Evolutionary conservation across 2,888 invertebrate species (phyloP).

Genomic region (Aspidiotus rigidus): DNA sequence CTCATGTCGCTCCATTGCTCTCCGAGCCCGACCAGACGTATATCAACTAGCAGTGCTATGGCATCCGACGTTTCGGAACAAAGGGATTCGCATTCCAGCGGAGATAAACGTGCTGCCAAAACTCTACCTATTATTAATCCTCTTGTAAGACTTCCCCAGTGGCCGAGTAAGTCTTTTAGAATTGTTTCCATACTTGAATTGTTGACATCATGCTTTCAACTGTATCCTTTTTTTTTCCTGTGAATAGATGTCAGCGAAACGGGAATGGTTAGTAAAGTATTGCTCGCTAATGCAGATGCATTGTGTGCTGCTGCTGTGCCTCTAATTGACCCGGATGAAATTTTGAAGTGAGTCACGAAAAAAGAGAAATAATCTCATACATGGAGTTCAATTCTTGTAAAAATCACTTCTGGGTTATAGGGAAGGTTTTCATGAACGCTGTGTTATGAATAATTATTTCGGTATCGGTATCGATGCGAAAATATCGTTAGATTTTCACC

Average conservation of each 20-base stretch:
- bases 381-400: constrained; percentile 17
- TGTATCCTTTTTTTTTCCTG: constrained; percentile 9
- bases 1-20: constrained; percentile 53
- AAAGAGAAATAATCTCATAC: constrained; percentile 22
- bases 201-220: too few species aligned
- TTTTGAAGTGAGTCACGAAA: constrained; percentile 50
- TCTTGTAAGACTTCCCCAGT: constrained; percentile 71
- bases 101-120: constrained; percentile 45
- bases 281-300: constrained; percentile 91
- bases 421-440: constrained; percentile 84
- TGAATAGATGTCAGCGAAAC: constrained; percentile 53
- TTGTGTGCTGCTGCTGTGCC: constrained; percentile 94
- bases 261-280: constrained; percentile 88
- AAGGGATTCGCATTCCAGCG: constrained; percentile 50
- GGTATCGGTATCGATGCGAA: constrained; percentile 98
- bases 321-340: constrained; percentile 84
- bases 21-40: constrained; percentile 75
- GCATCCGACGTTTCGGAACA: constrained; percentile 47
- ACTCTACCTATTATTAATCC: constrained; percentile 84
- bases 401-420: constrained; percentile 41
- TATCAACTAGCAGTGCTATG: constrained; percentile 82
- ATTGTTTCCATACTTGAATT: too few species aligned
- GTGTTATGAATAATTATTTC: constrained; percentile 98
- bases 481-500: constrained; percentile 92
- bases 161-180: constrained; percentile 58